phyloP scores from a whole-genome alignment of 2,888 invertebrate genomes.

The Agrochola lychnidis region DNA sequence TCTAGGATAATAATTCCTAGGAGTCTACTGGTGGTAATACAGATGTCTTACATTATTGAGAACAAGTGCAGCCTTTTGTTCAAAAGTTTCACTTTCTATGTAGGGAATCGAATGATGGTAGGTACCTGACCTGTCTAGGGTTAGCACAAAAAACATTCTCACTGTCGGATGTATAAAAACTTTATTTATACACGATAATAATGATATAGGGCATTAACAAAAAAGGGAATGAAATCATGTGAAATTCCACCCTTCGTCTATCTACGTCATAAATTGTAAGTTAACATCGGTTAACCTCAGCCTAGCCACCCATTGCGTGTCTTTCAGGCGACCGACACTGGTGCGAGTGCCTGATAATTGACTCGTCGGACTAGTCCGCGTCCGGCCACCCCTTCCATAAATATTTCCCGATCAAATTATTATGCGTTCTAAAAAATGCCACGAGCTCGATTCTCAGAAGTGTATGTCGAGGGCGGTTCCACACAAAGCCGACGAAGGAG shows the following conservation, averaged over 20 bases:
- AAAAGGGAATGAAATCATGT: constrained; percentile 77
- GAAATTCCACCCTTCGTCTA: constrained; percentile 83
- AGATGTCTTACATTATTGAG: background rate
- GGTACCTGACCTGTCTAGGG: constrained; percentile 47
- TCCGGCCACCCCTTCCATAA: constrained; percentile 89
- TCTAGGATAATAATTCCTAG: background rate
- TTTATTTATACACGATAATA: constrained; percentile 71
- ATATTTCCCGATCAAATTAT: constrained; percentile 91
- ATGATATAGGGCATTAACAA: constrained; percentile 68
- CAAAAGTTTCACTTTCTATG: constrained; percentile 38
- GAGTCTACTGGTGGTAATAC: background rate
- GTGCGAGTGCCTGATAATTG: constrained; percentile 85
- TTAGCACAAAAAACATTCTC: constrained; percentile 55
- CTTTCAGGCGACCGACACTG: constrained; percentile 80
- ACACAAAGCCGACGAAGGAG: constrained; percentile 83
- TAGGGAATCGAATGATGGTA: constrained; percentile 32
- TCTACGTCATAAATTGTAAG: constrained; percentile 84
- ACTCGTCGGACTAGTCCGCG: constrained; percentile 85
- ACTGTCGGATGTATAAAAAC: constrained; percentile 64
- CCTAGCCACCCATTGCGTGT: constrained; percentile 85
- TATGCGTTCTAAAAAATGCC: constrained; percentile 89
- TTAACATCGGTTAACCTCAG: constrained; percentile 77
- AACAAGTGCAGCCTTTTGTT: constrained; percentile 2
- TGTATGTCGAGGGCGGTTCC: constrained; percentile 85
- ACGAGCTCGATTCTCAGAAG: constrained; percentile 87